These are phyloP conservation scores for Drosophila greeni DNA, from an alignment of 2,888 invertebrate genomes.

Conservation along the genomic window DNA sequence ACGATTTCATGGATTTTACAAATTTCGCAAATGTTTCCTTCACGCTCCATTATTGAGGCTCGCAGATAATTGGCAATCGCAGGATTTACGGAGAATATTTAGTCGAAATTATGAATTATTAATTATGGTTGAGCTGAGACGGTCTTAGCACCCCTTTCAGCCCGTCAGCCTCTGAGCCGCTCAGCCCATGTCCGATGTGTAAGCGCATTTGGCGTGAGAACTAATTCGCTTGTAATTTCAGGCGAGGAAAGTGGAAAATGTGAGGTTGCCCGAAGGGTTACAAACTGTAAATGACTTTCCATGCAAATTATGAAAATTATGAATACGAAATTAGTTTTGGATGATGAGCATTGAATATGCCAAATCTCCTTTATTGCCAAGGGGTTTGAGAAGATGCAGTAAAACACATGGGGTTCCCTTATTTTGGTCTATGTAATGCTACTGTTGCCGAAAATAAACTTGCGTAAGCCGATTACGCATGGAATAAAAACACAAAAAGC, in stretches of 20 bases:
- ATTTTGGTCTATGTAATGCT: neutral
- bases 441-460: slow-evolving; percentile 4
- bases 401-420: slow-evolving; percentile 14
- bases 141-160: slow-evolving; percentile 14
- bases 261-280: slow-evolving; percentile 18
- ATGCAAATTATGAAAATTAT: slow-evolving; percentile 65
- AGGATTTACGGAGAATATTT: slow-evolving; percentile 44
- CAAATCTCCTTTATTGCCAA: neutral
- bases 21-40: slow-evolving; percentile 53
- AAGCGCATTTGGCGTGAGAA: slow-evolving; percentile 69
- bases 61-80: slow-evolving; percentile 52
- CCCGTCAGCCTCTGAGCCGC: neutral
- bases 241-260: slow-evolving; percentile 46
- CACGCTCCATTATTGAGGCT: slow-evolving; percentile 60
- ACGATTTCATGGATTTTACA: slow-evolving; percentile 65
- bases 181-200: slow-evolving; percentile 27
- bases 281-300: slow-evolving; percentile 34
- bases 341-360: slow-evolving; percentile 32
- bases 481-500: neutral
- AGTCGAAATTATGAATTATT: slow-evolving; percentile 68
- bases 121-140: slow-evolving; percentile 48
- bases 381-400: neutral
- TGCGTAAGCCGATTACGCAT: slow-evolving; percentile 10
- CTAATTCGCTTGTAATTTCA: slow-evolving; percentile 67
- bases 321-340: slow-evolving; percentile 60